A percentile compares a stretch with the other conserved stretches of the same genome.
Conservation (phyloP, 2,113 vertebrate genomes). For the Mirza zaza region DNA sequence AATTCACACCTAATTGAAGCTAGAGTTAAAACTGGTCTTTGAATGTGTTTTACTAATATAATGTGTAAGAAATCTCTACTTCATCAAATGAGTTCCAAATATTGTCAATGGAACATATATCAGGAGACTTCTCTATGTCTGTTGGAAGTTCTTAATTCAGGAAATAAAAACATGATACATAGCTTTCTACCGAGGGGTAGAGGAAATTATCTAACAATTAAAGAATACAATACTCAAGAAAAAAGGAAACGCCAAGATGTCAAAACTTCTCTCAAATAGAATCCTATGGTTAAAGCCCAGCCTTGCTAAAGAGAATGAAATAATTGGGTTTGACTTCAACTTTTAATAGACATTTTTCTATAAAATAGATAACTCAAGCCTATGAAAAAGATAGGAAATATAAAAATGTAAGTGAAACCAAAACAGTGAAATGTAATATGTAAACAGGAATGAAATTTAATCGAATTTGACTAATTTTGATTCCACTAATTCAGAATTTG, state of each 20-base stretch:
- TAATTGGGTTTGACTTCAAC: neutral
- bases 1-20: neutral
- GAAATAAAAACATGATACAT: constrained; percentile 2
- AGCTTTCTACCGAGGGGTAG: neutral
- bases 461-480: neutral
- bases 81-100: neutral
- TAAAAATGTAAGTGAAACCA: neutral
- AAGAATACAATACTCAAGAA: neutral
- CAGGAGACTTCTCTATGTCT: neutral
- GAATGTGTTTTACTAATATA: neutral
- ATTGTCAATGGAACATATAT: neutral
- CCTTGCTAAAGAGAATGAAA: neutral
- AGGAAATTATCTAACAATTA: neutral
- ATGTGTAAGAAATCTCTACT: neutral
- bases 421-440: constrained; percentile 13
- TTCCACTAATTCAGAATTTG: neutral
- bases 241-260: constrained; percentile 23
- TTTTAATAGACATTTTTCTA: constrained; percentile 4
- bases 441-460: neutral
- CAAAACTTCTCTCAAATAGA: neutral
- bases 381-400: neutral
- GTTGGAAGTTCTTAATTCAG: constrained; percentile 5
- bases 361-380: neutral
- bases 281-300: neutral
- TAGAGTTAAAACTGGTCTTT: neutral